phyloP scores from a whole-genome alignment of 2,888 invertebrate species.

The Cryptocephalus primarius region DNA sequence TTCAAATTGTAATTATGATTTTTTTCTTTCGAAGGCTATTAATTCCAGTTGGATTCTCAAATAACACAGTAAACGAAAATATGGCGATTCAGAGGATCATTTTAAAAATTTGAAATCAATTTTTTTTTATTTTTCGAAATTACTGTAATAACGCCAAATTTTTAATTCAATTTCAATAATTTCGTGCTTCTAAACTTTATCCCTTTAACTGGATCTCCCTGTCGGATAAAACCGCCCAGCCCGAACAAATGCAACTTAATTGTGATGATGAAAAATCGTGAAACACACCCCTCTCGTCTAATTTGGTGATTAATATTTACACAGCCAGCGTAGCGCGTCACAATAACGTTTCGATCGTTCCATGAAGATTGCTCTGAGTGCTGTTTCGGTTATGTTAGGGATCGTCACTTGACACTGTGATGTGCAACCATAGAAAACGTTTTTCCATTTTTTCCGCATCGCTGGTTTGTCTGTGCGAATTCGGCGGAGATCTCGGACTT shows the following conservation, averaged over 20 bases:
- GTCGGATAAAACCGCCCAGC: not conserved
- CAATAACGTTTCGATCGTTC: constrained; percentile 16
- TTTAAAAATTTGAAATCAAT: no score
- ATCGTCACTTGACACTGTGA: constrained; percentile 13
- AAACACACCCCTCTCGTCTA: constrained; percentile 6
- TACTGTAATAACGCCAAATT: no score
- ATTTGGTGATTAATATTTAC: constrained; percentile 14
- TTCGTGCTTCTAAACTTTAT: no score
- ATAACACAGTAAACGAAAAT: no score
- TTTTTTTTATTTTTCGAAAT: no score
- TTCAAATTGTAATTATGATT: no score
- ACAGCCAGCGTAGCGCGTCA: constrained; percentile 11
- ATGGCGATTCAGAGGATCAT: no score
- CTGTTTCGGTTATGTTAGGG: constrained; percentile 9
- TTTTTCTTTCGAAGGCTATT: no score
- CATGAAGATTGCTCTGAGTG: constrained; percentile 16
- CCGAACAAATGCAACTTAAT: not conserved
- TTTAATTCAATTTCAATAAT: no score
- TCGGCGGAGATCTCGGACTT: not conserved
- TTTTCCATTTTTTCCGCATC: not conserved
- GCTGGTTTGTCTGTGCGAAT: not conserved
- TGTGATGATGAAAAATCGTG: not conserved
- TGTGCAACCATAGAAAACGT: constrained; percentile 1
- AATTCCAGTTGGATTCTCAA: no score
- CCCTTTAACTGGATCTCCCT: not conserved